A percentile compares a stretch with the other conserved stretches of the same genome.
These are phyloP conservation scores for Drosophila baimaii DNA, from an alignment of 1,140 invertebrate genomes.

Conservation along the genomic window DNA sequence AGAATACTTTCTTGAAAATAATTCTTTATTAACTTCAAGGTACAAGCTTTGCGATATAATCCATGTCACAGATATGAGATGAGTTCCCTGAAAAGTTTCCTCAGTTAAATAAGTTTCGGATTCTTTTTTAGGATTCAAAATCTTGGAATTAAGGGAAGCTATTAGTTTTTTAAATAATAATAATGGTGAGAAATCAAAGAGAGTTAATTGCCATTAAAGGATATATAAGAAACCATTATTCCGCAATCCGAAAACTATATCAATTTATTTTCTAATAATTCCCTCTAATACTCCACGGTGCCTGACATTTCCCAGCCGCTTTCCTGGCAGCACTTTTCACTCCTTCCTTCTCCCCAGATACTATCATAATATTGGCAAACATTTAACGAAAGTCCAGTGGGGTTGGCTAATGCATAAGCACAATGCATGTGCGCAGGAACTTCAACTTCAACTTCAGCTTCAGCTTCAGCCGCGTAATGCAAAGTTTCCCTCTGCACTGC, in stretches of 20 bases:
- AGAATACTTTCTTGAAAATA: too few species aligned
- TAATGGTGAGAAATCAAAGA: too few species aligned
- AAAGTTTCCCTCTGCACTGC: conserved; percentile 30
- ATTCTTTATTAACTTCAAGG: not conserved
- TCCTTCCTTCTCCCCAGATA: conserved; percentile 19
- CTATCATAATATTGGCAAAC: conserved; percentile 61
- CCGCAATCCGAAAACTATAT: too few species aligned
- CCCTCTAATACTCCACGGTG: not conserved
- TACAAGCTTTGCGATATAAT: not conserved
- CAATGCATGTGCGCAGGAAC: conserved; percentile 31
- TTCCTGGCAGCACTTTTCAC: conserved; percentile 8
- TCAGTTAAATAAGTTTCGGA: too few species aligned
- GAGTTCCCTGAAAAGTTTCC: not conserved
- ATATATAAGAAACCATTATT: too few species aligned
- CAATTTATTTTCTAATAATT: not conserved
- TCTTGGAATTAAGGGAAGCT: not conserved
- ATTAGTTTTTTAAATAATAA: not conserved
- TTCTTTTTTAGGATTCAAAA: not conserved
- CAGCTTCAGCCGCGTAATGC: conserved; percentile 9
- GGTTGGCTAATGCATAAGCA: conserved; percentile 27
- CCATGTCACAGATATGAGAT: not conserved
- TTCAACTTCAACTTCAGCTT: conserved; percentile 1
- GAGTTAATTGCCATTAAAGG: too few species aligned
- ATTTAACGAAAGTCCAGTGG: conserved; percentile 64
- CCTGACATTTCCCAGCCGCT: conserved; percentile 15